These are phyloP conservation scores for Xestia sexstrigata DNA, from an alignment of 2,888 invertebrate species.

Conservation along the genomic window DNA sequence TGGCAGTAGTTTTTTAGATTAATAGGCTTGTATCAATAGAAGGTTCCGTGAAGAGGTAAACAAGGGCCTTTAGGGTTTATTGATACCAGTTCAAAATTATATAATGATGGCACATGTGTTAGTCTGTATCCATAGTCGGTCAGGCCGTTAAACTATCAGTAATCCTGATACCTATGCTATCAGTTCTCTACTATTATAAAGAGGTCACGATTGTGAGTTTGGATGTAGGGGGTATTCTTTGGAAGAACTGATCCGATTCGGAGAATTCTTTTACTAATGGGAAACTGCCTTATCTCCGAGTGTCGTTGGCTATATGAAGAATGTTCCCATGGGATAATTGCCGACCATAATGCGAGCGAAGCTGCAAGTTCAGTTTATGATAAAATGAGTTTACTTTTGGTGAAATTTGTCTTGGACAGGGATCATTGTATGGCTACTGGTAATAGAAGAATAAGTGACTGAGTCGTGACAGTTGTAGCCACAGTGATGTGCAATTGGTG, in stretches of 20 bases:
- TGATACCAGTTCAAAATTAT: conserved; percentile 27
- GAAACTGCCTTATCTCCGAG: not conserved
- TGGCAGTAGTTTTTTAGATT: conserved; percentile 27
- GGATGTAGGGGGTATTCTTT: not conserved
- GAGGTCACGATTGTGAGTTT: not conserved
- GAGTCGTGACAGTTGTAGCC: not conserved
- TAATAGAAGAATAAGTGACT: not conserved
- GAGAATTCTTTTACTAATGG: not conserved
- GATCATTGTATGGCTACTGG: not conserved
- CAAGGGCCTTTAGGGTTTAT: conserved; percentile 20
- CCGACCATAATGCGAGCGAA: not conserved
- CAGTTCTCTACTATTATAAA: too few relatives aligned
- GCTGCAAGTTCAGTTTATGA: not conserved
- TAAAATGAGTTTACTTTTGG: not conserved
- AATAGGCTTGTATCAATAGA: conserved; percentile 20
- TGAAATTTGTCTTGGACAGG: not conserved
- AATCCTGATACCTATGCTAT: too few relatives aligned
- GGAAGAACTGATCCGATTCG: not conserved
- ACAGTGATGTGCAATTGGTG: not conserved
- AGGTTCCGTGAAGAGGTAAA: conserved; percentile 34
- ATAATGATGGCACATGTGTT: conserved; percentile 5
- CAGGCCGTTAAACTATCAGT: not conserved
- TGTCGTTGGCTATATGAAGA: not conserved
- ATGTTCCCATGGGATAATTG: not conserved
- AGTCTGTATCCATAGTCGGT: not conserved